Evolutionary conservation across 2,888 invertebrate species (phyloP).

Genomic region (Parascotia fuliginaria): DNA sequence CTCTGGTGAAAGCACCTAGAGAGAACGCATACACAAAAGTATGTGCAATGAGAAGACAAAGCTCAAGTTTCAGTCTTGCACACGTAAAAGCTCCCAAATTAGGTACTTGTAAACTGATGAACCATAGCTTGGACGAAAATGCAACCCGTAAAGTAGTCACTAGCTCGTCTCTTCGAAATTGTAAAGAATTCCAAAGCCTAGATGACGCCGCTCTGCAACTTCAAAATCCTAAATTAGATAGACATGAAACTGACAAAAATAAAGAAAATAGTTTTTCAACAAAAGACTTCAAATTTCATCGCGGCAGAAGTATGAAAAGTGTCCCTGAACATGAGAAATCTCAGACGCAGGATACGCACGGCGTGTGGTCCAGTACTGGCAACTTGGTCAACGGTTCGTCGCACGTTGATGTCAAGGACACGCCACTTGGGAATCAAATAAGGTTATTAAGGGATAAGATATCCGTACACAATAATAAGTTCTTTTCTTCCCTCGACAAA

Average conservation of each 20-base stretch:
- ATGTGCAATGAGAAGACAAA: slow-evolving; percentile 94
- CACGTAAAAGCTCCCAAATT: slow-evolving; percentile 85
- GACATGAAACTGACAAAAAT: slow-evolving; percentile 53
- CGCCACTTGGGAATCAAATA: slow-evolving; percentile 76
- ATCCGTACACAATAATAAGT: slow-evolving; percentile 78
- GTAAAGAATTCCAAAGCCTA: slow-evolving; percentile 88
- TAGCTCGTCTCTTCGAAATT: slow-evolving; percentile 77
- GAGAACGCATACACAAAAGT: slow-evolving; percentile 96
- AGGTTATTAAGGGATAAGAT: slow-evolving; percentile 73
- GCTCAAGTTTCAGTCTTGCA: slow-evolving; percentile 91
- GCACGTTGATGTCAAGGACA: slow-evolving; percentile 59
- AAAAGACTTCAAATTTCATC: slow-evolving; percentile 56
- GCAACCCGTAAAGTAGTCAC: slow-evolving; percentile 71
- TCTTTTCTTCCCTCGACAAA: slow-evolving; percentile 86
- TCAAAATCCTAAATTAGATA: slow-evolving; percentile 55
- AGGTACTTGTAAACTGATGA: slow-evolving; percentile 87
- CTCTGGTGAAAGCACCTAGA: slow-evolving; percentile 89
- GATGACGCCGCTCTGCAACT: slow-evolving; percentile 86
- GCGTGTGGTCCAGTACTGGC: slow-evolving; percentile 66
- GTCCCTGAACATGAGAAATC: slow-evolving; percentile 70
- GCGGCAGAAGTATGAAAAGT: slow-evolving; percentile 68
- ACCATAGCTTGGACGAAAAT: slow-evolving; percentile 92
- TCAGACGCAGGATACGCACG: slow-evolving; percentile 46
- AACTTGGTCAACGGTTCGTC: slow-evolving; percentile 71
- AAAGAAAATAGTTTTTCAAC: slow-evolving; percentile 49